Percentiles rank a stretch among this genome's conserved stretches.
Conservation (phyloP, 2,797 vertebrate genomes). For the Rousettus madagascariensis region DNA sequence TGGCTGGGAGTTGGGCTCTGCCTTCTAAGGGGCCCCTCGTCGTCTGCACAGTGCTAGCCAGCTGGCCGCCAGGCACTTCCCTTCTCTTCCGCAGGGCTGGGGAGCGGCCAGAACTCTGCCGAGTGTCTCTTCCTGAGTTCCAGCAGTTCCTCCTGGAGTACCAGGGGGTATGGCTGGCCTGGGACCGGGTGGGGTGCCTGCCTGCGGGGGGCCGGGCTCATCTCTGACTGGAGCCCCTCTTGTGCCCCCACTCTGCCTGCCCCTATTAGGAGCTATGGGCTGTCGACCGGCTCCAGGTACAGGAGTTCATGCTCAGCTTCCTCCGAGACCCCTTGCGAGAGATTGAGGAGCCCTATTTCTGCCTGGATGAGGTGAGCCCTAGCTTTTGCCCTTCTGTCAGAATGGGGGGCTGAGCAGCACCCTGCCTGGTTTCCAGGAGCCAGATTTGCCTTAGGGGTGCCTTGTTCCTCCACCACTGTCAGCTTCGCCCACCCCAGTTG, state of each 20-base stretch:
- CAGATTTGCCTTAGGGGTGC: background rate
- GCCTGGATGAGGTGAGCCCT: conserved; percentile 92
- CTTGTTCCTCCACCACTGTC: background rate
- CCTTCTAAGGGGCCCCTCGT: background rate
- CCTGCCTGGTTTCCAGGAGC: background rate
- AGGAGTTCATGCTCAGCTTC: conserved; percentile 96
- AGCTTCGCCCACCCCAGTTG: fast-evolving
- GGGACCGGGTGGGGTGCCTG: background rate
- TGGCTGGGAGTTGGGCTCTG: background rate
- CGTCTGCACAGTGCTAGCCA: background rate
- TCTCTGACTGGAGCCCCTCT: background rate
- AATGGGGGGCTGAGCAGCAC: background rate
- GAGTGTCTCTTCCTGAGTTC: conserved; percentile 92
- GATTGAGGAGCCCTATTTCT: conserved; percentile 96
- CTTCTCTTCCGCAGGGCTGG: conserved; percentile 85
- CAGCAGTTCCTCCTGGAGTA: conserved; percentile 93
- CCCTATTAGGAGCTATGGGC: conserved; percentile 93
- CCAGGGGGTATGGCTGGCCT: conserved; percentile 90
- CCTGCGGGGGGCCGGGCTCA: background rate
- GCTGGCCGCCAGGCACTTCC: background rate
- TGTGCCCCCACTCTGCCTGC: background rate
- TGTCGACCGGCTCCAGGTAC: conserved; percentile 90
- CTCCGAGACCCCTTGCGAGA: conserved; percentile 96
- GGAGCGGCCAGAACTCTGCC: conserved; percentile 90
- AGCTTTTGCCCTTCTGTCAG: background rate